Conservation (phyloP, 2,113 vertebrate species). For the Phrynocephalus versicolor region DNA sequence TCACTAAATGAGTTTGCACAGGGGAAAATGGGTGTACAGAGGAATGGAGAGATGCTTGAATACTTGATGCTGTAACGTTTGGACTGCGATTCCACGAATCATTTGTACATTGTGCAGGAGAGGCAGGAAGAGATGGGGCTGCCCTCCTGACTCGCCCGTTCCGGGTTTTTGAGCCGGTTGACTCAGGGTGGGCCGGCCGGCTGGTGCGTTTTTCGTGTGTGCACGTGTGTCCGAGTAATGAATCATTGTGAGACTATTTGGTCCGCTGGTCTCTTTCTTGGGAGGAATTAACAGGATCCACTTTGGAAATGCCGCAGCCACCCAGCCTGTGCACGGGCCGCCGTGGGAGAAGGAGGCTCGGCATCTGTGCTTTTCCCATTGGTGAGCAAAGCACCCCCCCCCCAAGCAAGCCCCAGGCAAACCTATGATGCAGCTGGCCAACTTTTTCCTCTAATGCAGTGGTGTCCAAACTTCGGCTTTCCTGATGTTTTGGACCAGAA, state of each 20-base stretch:
- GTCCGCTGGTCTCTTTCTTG: not conserved
- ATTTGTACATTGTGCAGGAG: not conserved
- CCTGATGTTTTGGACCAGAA: no score
- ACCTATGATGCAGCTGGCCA: no score
- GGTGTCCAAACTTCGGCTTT: no score
- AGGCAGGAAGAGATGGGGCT: not conserved
- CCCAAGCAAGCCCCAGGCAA: no score
- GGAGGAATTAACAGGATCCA: not conserved
- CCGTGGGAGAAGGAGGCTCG: not conserved
- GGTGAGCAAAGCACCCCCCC: not conserved
- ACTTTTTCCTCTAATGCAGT: no score
- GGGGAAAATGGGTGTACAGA: not conserved
- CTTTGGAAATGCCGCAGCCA: not conserved
- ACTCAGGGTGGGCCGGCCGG: not conserved
- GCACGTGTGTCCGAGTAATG: not conserved
- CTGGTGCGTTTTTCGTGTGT: not conserved
- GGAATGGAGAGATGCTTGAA: not conserved
- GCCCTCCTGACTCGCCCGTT: not conserved
- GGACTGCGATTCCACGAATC: not conserved
- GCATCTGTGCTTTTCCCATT: not conserved
- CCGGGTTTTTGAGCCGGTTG: not conserved
- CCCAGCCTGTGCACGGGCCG: not conserved
- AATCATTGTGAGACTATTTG: constrained; percentile 8
- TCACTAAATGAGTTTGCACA: constrained; percentile 17
- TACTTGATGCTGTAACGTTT: not conserved